Evolutionary conservation across 2,797 vertebrate genomes (phyloP).

Genomic region (Peromyscus aztecus): DNA sequence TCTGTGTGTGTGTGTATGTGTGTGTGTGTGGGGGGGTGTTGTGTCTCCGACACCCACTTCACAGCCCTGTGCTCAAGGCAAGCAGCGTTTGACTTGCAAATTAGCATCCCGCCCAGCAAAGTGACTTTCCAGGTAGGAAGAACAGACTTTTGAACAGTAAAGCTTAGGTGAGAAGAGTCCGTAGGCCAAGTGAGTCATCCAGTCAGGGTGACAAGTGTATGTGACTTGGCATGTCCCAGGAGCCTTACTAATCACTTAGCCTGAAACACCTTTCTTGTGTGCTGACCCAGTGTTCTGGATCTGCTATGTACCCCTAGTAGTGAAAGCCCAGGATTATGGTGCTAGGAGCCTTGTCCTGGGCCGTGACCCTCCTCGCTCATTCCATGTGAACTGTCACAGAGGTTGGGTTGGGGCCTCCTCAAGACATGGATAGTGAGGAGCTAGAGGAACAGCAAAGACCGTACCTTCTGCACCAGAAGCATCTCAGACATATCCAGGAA

Average conservation of each 20-base stretch:
- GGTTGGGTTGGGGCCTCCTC: not conserved
- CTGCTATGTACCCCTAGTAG: not conserved
- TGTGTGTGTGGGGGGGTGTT: not conserved
- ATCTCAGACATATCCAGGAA: not conserved
- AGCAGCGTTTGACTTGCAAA: not conserved
- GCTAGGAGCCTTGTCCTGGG: not conserved
- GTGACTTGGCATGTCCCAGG: constrained; percentile 1
- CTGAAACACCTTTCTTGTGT: not conserved
- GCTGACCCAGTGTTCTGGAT: not conserved
- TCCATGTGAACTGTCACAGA: not conserved
- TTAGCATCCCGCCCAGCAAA: not conserved
- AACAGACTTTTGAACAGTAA: not conserved
- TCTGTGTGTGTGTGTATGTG: not conserved
- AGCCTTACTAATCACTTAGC: constrained; percentile 56
- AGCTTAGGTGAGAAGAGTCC: constrained; percentile 53
- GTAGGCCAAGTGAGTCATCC: constrained; percentile 55
- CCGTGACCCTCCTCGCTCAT: not conserved
- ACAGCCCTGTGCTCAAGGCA: not conserved
- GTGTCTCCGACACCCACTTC: not conserved
- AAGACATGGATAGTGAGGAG: not conserved
- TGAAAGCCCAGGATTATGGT: not conserved
- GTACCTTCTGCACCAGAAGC: not conserved
- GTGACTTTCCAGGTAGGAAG: constrained; percentile 42
- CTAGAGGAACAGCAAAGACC: not conserved
- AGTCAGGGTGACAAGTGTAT: constrained; percentile 21